Evolutionary conservation across 2,113 vertebrate species (phyloP).

Genomic region (Sterrhoptilus dennistouni): DNA sequence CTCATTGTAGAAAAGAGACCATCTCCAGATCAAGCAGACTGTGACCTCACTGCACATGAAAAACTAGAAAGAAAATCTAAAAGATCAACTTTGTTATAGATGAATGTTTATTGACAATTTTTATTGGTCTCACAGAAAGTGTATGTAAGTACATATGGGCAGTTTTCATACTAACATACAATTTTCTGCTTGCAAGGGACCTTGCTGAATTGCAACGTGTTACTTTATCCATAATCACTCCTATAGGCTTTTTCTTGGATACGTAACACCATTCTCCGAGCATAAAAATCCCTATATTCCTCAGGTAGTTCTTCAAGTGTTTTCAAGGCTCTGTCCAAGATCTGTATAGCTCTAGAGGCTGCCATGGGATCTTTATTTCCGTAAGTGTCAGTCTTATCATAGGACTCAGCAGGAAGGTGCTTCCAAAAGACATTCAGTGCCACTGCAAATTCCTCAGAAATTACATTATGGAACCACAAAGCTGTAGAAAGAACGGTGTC

Average conservation of each 20-base stretch:
- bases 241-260: conserved; percentile 84
- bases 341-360: conserved; percentile 86
- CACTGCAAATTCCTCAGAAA: conserved; percentile 91
- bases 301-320: conserved; percentile 86
- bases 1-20: not conserved
- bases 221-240: conserved; percentile 66
- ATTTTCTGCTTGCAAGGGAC: not conserved
- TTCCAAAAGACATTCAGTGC: conserved; percentile 96
- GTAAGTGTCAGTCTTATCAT: conserved; percentile 91
- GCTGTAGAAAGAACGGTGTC: conserved; percentile 72
- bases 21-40: not conserved
- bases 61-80: not conserved
- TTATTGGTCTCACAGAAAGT: not conserved
- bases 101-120: not conserved
- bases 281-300: conserved; percentile 93
- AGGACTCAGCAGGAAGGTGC: conserved; percentile 85
- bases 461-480: conserved; percentile 96
- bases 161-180: not conserved
- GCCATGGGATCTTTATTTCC: conserved; percentile 92
- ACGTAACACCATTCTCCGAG: conserved; percentile 88
- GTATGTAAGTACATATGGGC: not conserved
- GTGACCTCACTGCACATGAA: not conserved
- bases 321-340: conserved; percentile 85
- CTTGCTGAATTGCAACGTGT: not conserved
- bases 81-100: not conserved